Evolutionary conservation across 1,140 invertebrate genomes (phyloP).

Genomic region (Drosophila suzukii): DNA sequence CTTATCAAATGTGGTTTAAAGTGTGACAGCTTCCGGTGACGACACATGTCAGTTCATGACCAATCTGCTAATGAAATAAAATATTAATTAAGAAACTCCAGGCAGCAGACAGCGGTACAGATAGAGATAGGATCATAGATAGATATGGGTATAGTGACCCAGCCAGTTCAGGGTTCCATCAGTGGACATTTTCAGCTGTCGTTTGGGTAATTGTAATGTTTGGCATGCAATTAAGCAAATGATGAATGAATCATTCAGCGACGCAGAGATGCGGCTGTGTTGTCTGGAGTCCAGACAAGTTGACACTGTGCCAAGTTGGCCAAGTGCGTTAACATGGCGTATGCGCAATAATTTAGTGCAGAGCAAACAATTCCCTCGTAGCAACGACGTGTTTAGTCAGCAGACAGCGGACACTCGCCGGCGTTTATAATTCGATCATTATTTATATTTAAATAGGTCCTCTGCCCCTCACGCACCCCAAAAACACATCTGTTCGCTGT

Average conservation of each 20-base stretch:
- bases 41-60: constrained; percentile 43
- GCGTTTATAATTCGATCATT: constrained; percentile 75
- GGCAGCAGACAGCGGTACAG: constrained; percentile 3
- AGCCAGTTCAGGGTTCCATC: constrained; percentile 4
- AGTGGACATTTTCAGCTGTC: constrained; percentile 38
- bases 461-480: constrained; percentile 12
- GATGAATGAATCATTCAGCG: constrained; percentile 68
- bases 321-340: constrained; percentile 50
- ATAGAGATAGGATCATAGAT: not conserved
- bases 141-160: not conserved
- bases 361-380: constrained; percentile 19
- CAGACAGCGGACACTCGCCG: constrained; percentile 41
- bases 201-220: constrained; percentile 43
- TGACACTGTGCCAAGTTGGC: constrained; percentile 32
- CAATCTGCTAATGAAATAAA: constrained; percentile 71
- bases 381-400: constrained; percentile 18
- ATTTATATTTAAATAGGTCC: constrained; percentile 77
- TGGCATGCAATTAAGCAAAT: constrained; percentile 70
- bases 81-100: constrained; percentile 65
- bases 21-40: constrained; percentile 22
- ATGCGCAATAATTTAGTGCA: constrained; percentile 61
- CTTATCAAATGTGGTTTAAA: constrained; percentile 24
- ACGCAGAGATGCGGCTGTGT: constrained; percentile 1
- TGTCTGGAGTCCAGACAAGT: constrained; percentile 37
- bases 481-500: constrained; percentile 64